Conservation (phyloP, 37 sponge, comb jelly and placozoan species). For the Dysidea cf. avara region DNA sequence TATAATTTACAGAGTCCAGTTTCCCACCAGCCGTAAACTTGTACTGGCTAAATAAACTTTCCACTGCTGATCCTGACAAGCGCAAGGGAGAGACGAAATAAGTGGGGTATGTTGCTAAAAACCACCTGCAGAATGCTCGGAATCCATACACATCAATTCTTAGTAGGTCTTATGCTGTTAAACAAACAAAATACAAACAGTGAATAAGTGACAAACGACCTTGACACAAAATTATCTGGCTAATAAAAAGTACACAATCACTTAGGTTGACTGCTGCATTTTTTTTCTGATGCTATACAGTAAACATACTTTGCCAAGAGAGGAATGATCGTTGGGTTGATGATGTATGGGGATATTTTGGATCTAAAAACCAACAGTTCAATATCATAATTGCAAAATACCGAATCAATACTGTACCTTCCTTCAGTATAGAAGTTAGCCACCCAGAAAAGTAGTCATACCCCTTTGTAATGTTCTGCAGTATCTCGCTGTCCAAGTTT, state of each 20-base stretch:
- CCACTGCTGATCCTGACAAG: conserved; percentile 18
- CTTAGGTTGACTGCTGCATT: too few species aligned
- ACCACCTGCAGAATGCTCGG: not conserved
- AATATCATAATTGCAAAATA: too few species aligned
- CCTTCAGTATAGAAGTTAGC: not conserved
- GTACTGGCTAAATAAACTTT: conserved; percentile 6
- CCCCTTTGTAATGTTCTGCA: not conserved
- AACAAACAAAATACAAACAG: too few species aligned
- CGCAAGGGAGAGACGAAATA: conserved; percentile 15
- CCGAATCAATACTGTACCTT: conserved; percentile 24
- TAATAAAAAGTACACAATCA: too few species aligned
- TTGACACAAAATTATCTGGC: too few species aligned
- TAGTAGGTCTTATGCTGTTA: conserved; percentile 17
- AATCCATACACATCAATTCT: conserved; percentile 14
- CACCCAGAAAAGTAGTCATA: not conserved
- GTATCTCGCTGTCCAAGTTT: not conserved
- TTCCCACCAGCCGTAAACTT: conserved; percentile 20
- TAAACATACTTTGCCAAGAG: conserved; percentile 27
- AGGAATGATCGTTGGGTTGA: not conserved
- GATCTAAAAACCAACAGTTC: too few species aligned
- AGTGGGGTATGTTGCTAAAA: conserved; percentile 5
- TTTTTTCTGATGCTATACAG: too few species aligned
- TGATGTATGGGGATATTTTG: not conserved
- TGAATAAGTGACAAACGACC: too few species aligned
- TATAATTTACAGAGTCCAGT: conserved; percentile 22